Evolutionary conservation across 2,113 vertebrate species (phyloP), one percentile per base, ranked within the genome.

Genomic region (Dryoscopus gambensis): DNA sequence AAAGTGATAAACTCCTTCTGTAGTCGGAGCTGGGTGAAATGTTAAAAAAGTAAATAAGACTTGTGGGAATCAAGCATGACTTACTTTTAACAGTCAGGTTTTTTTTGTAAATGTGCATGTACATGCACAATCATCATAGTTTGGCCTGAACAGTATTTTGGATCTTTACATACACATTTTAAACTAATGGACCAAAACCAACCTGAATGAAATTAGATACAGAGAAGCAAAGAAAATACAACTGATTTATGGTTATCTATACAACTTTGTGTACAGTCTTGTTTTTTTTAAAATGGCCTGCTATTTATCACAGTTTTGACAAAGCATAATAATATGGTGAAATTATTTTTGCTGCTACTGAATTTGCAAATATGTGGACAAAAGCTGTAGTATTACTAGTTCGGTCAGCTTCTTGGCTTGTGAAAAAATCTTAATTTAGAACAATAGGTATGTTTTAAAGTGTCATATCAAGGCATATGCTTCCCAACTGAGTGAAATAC

Each of bases 401-500:
- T 87, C 20, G 49, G 42, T 53, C 28, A 10, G n/a, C n/a, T 73
- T 79, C 30, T 69, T 63, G 27, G 39, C 49, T 59, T 65, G 9
- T 46, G 39, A 67, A 65, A 85, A 89, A 30, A n/a, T 15, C 6
- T 53, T 83, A 33, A 24, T 67, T 71, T 93, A 35, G 14, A 84
- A 10, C 24, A 55, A 59, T 33, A 82, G 7, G 4, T 69, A n/a
- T 12, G 9, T 85, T 68, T 87, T 37, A 50, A 79, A 80, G 13
- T 3, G 2, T 59, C 0, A 0, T 47, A 15, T 40, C 56, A 78
- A 53, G 23, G 5, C 22, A 39, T 46, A 7, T 53, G 14, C 17
- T 71, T 83, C 50, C 44, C 42, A 80, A 49, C 31, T 71, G 23
- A 82, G 21, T 74, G 23, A 62, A 93, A 55, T 55, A 33, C 13